Conservation (phyloP, 2,797 vertebrate genomes). For the Parauchenoglanis ngamensis region DNA sequence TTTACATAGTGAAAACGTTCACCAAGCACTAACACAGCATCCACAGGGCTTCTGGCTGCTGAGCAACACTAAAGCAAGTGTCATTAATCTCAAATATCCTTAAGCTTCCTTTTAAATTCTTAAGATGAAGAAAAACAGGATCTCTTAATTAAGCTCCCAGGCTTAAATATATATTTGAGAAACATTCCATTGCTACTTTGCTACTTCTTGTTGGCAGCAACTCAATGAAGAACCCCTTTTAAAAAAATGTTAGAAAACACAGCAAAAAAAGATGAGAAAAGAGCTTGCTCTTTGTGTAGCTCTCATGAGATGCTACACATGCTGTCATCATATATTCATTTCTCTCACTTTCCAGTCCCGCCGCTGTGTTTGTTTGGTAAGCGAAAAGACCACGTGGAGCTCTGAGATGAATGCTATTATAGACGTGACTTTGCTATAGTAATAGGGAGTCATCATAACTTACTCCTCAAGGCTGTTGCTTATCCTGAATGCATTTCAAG, state of each 20-base stretch:
- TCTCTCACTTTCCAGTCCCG: constrained; percentile 29
- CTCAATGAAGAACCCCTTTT: not conserved
- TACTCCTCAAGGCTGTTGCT: constrained; percentile 62
- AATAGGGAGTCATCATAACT: constrained; percentile 68
- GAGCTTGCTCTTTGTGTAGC: not conserved
- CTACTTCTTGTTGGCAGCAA: not conserved
- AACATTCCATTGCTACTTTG: not conserved
- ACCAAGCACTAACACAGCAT: constrained; percentile 6
- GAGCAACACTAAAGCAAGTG: constrained; percentile 18
- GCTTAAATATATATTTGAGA: not conserved
- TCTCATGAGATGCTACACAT: not conserved
- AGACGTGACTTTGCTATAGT: constrained; percentile 62
- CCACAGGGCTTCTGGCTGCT: constrained; percentile 30
- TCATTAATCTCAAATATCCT: constrained; percentile 35
- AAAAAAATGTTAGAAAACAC: not conserved
- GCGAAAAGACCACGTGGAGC: constrained; percentile 26
- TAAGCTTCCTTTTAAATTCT: constrained; percentile 4
- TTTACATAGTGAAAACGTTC: constrained; percentile 16
- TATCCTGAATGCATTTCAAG: constrained; percentile 64
- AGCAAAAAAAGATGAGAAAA: not conserved
- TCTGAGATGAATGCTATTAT: constrained; percentile 65
- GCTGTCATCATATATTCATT: not conserved
- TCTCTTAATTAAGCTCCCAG: constrained; percentile 15
- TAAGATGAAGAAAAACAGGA: not conserved
- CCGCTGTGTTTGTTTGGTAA: constrained; percentile 23